A percentile compares a stretch with the other conserved stretches of the same genome.
These are phyloP conservation scores for Drosophila anomalata DNA, from an alignment of 2,888 invertebrate species.

Conservation along the genomic window DNA sequence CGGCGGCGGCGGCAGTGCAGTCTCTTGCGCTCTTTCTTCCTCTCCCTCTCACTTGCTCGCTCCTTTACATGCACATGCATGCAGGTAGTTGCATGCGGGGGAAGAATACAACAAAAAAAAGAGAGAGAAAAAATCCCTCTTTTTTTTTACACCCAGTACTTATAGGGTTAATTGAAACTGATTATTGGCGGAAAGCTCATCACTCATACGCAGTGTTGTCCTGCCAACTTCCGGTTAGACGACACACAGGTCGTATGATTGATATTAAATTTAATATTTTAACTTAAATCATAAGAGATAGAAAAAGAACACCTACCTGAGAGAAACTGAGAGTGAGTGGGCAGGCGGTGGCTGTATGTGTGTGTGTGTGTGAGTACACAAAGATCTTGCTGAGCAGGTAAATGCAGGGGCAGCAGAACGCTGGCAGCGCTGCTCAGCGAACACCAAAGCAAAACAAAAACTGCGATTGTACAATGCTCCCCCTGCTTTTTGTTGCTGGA, in stretches of 20 bases:
- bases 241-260: not conserved
- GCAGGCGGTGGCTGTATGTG: conserved; percentile 36
- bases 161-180: not conserved
- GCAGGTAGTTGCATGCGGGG: conserved; percentile 60
- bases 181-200: not conserved
- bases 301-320: conserved; percentile 19
- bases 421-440: conserved; percentile 63
- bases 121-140: conserved; percentile 35
- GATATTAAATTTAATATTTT: not conserved
- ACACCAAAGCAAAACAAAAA: conserved; percentile 82
- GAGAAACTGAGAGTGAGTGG: conserved; percentile 55
- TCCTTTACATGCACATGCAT: conserved; percentile 46
- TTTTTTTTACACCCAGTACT: conserved; percentile 9
- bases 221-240: not conserved
- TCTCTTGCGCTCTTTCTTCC: conserved; percentile 25
- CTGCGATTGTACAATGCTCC: conserved; percentile 63
- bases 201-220: conserved; percentile 1
- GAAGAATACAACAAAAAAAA: conserved; percentile 40
- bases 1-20: conserved; percentile 20
- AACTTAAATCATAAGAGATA: too few relatives aligned
- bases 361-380: conserved; percentile 49
- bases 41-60: conserved; percentile 27
- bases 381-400: conserved; percentile 78
- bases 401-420: conserved; percentile 30
- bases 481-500: conserved; percentile 34